Conservation (phyloP, 1,140 invertebrate species). For the Chelonus insularis region DNA sequence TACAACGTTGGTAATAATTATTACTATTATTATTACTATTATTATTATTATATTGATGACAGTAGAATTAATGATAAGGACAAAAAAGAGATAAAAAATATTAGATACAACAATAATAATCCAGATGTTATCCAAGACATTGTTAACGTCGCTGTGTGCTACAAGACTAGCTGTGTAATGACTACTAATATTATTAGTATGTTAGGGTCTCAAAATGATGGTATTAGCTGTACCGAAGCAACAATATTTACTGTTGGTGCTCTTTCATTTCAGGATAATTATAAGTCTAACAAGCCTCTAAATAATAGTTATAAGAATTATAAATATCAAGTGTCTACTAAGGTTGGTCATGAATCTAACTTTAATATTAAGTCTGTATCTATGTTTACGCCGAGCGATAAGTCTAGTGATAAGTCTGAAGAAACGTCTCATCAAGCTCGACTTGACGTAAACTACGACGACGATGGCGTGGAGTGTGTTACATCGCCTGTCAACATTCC, state of each 20-base stretch:
- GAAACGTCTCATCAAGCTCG: conserved; percentile 37
- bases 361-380: conserved; percentile 52
- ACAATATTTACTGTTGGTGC: conserved; percentile 62
- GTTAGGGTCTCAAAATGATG: conserved; percentile 57
- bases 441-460: conserved; percentile 41
- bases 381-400: conserved; percentile 55
- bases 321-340: conserved; percentile 45
- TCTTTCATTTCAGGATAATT: conserved; percentile 62
- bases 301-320: conserved; percentile 55
- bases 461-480: conserved; percentile 37
- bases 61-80: conserved; percentile 13
- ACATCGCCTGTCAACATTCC: conserved; percentile 57
- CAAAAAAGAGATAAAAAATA: conserved; percentile 41
- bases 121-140: conserved; percentile 46
- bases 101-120: conserved; percentile 43
- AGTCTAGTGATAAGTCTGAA: conserved; percentile 56
- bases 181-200: conserved; percentile 54
- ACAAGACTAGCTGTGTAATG: conserved; percentile 55
- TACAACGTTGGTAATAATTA: conserved; percentile 34
- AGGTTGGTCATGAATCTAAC: conserved; percentile 49
- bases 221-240: conserved; percentile 61
- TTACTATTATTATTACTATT: conserved; percentile 36
- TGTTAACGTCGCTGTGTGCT: conserved; percentile 49
- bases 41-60: conserved; percentile 27
- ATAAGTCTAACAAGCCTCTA: conserved; percentile 59